Percentiles rank a stretch among this genome's conserved stretches.
These are phyloP conservation scores for Cryptocephalus moraei DNA, from an alignment of 2,888 invertebrate species.

Conservation along the genomic window DNA sequence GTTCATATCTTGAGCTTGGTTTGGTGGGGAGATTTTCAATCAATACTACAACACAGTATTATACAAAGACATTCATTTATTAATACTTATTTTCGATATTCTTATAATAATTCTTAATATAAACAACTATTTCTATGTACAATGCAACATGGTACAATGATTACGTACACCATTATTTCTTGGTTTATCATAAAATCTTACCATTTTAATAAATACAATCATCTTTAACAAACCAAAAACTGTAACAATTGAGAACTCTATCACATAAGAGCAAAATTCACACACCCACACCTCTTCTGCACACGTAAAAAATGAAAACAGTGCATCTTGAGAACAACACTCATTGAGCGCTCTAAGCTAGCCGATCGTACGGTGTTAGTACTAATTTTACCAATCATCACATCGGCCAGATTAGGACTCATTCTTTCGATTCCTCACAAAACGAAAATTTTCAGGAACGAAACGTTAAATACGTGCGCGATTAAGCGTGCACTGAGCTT, in stretches of 20 bases:
- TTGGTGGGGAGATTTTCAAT: too few species aligned
- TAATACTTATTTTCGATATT: conserved; percentile 39
- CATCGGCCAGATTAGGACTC: too few species aligned
- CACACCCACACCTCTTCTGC: conserved; percentile 16
- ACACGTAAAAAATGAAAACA: conserved; percentile 7
- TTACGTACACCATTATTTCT: conserved; percentile 31
- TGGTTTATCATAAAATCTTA: conserved; percentile 26
- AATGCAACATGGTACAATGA: conserved; percentile 38
- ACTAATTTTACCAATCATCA: too few species aligned
- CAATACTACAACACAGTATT: conserved; percentile 10
- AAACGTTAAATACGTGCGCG: conserved; percentile 21
- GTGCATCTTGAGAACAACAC: neutral
- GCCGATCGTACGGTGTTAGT: too few species aligned
- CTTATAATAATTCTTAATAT: conserved; percentile 36
- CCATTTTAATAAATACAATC: conserved; percentile 24
- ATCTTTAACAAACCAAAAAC: conserved; percentile 24
- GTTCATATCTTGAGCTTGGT: too few species aligned
- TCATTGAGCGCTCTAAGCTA: neutral
- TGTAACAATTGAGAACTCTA: conserved; percentile 28
- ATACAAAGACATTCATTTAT: conserved; percentile 42
- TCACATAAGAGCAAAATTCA: conserved; percentile 23
- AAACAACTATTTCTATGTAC: conserved; percentile 41
- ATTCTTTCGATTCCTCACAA: conserved; percentile 1
- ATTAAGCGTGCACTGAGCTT: conserved; percentile 29
- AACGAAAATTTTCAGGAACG: conserved; percentile 3